Percentiles rank a stretch among this genome's conserved stretches.
phyloP scores from a whole-genome alignment of 2,888 invertebrate species.

The Chloroclystis v-ata region DNA sequence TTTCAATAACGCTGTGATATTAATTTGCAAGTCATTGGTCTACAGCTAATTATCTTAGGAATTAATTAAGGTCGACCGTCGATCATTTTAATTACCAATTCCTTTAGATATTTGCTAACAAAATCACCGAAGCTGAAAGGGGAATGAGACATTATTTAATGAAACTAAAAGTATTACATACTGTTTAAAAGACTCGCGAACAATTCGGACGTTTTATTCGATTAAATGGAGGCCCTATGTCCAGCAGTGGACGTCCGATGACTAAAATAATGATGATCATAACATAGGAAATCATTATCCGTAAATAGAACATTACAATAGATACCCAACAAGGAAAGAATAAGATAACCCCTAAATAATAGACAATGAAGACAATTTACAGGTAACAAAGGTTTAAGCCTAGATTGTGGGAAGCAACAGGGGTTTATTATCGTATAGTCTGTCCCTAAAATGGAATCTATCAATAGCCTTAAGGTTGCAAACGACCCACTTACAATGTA shows the following conservation, averaged over 20 bases:
- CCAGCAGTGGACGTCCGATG: too few relatives aligned
- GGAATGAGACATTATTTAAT: too few relatives aligned
- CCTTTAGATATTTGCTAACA: background rate
- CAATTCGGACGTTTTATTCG: too few relatives aligned
- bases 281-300: too few relatives aligned
- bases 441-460: conserved; percentile 25
- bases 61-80: conserved; percentile 1
- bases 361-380: background rate
- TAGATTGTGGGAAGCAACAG: conserved; percentile 22
- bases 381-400: conserved; percentile 6
- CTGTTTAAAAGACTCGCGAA: too few relatives aligned
- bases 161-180: too few relatives aligned
- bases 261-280: too few relatives aligned
- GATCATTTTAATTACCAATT: background rate
- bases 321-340: too few relatives aligned
- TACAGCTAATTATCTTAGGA: background rate
- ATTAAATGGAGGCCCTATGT: too few relatives aligned
- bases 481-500: background rate
- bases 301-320: too few relatives aligned
- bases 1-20: background rate
- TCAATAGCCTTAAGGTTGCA: conserved; percentile 18
- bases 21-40: conserved; percentile 1
- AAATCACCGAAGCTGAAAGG: background rate
- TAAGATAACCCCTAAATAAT: background rate
- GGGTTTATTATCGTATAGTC: conserved; percentile 25